Percentiles rank a stretch among this genome's conserved stretches.
These are phyloP conservation scores for Carposina sasakii DNA, from an alignment of 1,140 invertebrate species.

Conservation along the genomic window DNA sequence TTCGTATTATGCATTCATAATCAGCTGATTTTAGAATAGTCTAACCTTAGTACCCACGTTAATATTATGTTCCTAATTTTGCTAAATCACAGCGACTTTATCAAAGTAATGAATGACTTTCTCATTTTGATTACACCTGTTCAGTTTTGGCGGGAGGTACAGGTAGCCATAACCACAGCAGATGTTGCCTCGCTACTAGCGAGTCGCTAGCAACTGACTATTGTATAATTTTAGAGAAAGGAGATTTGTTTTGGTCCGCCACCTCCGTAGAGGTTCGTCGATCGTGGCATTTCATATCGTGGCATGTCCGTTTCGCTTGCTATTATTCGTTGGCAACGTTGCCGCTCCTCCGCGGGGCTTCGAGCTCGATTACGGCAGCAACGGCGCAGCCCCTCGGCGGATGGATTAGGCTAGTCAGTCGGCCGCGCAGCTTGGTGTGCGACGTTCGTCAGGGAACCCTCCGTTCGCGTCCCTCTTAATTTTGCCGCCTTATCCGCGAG, in stretches of 20 bases:
- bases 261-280: conserved; percentile 46
- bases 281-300: conserved; percentile 62
- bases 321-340: conserved; percentile 56
- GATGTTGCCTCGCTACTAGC: no score
- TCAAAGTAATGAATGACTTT: not conserved
- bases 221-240: conserved; percentile 71
- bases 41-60: no score
- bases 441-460: conserved; percentile 62
- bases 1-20: no score
- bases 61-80: no score
- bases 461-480: conserved; percentile 38
- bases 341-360: conserved; percentile 35
- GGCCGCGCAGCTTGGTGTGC: conserved; percentile 64
- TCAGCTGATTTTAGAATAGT: no score
- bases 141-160: conserved; percentile 33
- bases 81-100: not conserved
- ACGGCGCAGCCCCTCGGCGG: conserved; percentile 29
- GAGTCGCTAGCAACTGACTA: conserved; percentile 43
- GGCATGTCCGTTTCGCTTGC: conserved; percentile 55
- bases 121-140: not conserved
- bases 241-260: conserved; percentile 70
- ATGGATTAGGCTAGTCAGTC: conserved; percentile 49
- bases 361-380: conserved; percentile 52
- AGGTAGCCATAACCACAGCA: no score
- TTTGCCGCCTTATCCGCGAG: conserved; percentile 27